Evolutionary conservation across 53 echinoderm and acorn worm species (phyloP).

Genomic region (Apostichopus leukothele): DNA sequence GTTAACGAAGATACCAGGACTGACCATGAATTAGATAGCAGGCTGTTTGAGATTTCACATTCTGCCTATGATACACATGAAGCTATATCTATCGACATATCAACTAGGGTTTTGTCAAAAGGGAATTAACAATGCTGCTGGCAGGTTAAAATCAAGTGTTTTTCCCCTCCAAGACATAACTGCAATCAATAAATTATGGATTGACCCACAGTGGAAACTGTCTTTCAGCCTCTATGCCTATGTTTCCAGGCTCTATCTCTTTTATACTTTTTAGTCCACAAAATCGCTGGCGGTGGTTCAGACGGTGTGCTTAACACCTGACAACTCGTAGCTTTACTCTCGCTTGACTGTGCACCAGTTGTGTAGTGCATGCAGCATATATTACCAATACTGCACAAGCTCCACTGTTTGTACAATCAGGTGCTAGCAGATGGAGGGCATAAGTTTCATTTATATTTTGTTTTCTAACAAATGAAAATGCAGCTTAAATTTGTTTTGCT

Average conservation of each 20-base stretch:
- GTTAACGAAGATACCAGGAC: neutral
- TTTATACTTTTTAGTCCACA: conserved; percentile 12
- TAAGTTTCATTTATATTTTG: no score
- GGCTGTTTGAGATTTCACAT: neutral
- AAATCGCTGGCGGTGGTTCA: conserved; percentile 35
- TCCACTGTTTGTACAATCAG: conserved; percentile 3
- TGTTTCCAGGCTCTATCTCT: conserved; percentile 17
- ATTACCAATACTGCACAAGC: neutral
- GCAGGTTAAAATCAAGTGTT: conserved; percentile 40
- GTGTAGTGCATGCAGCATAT: neutral
- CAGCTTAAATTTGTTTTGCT: no score
- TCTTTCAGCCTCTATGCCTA: conserved; percentile 25
- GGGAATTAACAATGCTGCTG: conserved; percentile 30
- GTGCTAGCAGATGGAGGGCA: neutral
- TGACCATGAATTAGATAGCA: conserved; percentile 1
- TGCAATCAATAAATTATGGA: conserved; percentile 40
- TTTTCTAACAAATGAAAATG: no score
- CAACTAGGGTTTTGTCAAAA: conserved; percentile 13
- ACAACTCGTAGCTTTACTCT: conserved; percentile 14
- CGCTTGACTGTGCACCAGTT: conserved; percentile 24
- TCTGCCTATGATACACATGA: neutral
- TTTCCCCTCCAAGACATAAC: conserved; percentile 32
- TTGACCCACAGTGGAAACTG: conserved; percentile 34
- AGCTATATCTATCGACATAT: conserved; percentile 6
- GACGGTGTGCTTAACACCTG: conserved; percentile 37